A percentile compares a stretch with the other conserved stretches of the same genome.
Evolutionary conservation across 2,888 invertebrate genomes (phyloP).

Genomic region (Philopedon plagiatum): DNA sequence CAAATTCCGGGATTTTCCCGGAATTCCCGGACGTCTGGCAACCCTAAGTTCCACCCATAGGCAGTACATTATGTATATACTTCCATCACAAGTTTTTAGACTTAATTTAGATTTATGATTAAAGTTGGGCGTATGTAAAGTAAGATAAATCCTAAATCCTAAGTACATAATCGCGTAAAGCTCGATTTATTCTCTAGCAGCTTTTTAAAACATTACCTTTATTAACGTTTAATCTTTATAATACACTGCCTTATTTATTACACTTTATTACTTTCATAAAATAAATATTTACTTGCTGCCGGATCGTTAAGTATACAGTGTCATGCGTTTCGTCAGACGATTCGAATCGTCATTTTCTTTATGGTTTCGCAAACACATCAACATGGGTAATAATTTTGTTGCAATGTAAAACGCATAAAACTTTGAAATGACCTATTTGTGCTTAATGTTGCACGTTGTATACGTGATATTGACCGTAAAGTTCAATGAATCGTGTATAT

Average conservation of each 20-base stretch:
- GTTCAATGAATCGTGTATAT: slow-evolving; percentile 35
- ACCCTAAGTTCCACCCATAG: too few relatives aligned
- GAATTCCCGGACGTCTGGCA: too few relatives aligned
- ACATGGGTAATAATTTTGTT: slow-evolving; percentile 1
- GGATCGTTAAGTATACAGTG: neutral
- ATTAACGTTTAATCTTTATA: neutral
- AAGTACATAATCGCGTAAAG: too few relatives aligned
- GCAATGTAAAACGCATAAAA: slow-evolving; percentile 13
- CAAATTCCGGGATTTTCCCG: too few relatives aligned
- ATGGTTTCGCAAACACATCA: slow-evolving; percentile 16
- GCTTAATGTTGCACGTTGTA: slow-evolving; percentile 22
- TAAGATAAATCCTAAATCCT: too few relatives aligned
- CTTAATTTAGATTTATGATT: too few relatives aligned
- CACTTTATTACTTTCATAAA: neutral
- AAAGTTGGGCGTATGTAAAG: too few relatives aligned
- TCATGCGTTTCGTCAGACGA: slow-evolving; percentile 15
- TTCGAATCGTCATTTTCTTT: slow-evolving; percentile 21
- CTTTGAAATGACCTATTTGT: slow-evolving; percentile 32
- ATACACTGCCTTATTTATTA: slow-evolving; percentile 8
- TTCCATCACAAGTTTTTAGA: too few relatives aligned
- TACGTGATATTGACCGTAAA: slow-evolving; percentile 39
- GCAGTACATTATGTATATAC: too few relatives aligned
- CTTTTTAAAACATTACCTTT: too few relatives aligned
- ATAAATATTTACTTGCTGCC: slow-evolving; percentile 19
- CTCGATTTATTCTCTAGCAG: too few relatives aligned